Evolutionary conservation across 2,113 vertebrate genomes (phyloP), one percentile per base, ranked within the genome.

Genomic region (Nibea albiflora): DNA sequence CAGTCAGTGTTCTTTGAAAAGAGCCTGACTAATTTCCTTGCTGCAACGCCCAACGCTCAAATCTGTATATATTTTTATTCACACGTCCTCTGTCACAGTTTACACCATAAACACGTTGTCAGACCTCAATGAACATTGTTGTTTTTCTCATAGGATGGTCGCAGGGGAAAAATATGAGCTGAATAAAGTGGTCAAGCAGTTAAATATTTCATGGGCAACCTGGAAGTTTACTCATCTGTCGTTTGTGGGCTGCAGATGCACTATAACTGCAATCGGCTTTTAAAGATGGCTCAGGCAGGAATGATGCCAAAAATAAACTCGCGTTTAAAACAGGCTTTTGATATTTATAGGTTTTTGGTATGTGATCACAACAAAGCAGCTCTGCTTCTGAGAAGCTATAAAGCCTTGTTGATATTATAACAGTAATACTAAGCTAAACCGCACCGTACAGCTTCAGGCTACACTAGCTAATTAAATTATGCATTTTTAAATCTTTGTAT

Each of bases 141-240:
- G 2, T 2, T 74, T 56, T 50, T 62, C 31, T 35, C 9, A 47
- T 35, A 50, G 42, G 15, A 35, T 24, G 20, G 28, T 65, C 64
- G 52, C 56, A 68, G 74, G 31, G 31, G 78, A 73, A 76, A 71
- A 86, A 82, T 78, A 75, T 88, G 84, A 90, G 89, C 84, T 69
- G 88, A 89, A 91, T 80, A 85, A 91, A 90, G 88, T 92, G 87
- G 85, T 90, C 88, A 89, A 90, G 81, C 76, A 85, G 71, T 76
- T 92, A 81, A 92, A 92, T 92, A 92, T 93, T 93, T 93, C 87
- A 93, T 92, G 72, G 75, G 87, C 82, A 80, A 90, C 80, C 87
- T 92, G 90, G 88, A 93, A 89, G 88, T 92, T 88, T 90, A 91
- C 86, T 90, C 89, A 86, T 85, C 88, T 83, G 86, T 78, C 77